Conservation (phyloP, 2,888 invertebrate species). For the Archaeoteleia sp. region DNA sequence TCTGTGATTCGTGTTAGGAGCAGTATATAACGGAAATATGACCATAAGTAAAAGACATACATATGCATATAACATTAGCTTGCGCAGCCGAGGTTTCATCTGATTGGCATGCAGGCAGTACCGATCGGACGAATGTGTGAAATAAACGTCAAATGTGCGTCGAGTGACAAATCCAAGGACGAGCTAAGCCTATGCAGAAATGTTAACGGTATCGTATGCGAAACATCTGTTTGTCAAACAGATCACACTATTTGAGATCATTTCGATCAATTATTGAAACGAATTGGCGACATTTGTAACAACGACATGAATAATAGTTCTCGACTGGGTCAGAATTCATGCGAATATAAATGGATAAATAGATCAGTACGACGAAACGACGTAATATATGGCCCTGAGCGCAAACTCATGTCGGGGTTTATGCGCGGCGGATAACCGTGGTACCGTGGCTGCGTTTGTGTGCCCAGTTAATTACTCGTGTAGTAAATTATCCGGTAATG, state of each 20-base stretch:
- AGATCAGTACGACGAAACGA: constrained; percentile 62
- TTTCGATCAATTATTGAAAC: constrained; percentile 31
- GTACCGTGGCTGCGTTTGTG: constrained; percentile 66
- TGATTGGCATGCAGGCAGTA: too few relatives aligned
- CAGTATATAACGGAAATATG: background rate
- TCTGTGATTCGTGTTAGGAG: background rate
- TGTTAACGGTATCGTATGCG: background rate
- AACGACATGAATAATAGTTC: constrained; percentile 41
- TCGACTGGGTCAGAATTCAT: constrained; percentile 46
- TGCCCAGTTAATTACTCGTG: constrained; percentile 74
- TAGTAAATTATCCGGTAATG: constrained; percentile 74
- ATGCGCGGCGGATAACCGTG: constrained; percentile 34
- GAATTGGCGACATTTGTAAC: constrained; percentile 36
- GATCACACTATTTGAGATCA: constrained; percentile 20
- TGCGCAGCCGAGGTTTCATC: too few relatives aligned
- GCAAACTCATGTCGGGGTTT: constrained; percentile 38
- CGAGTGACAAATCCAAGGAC: too few relatives aligned
- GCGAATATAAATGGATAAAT: constrained; percentile 65
- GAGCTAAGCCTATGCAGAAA: background rate
- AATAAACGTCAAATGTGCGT: too few relatives aligned
- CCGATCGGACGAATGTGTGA: too few relatives aligned
- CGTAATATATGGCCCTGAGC: constrained; percentile 64
- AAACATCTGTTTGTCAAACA: background rate
- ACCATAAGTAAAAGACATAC: too few relatives aligned
- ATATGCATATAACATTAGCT: too few relatives aligned